These are phyloP conservation scores for Hirtodrosophila confusa DNA, from an alignment of 2,888 invertebrate genomes.

Conservation along the genomic window DNA sequence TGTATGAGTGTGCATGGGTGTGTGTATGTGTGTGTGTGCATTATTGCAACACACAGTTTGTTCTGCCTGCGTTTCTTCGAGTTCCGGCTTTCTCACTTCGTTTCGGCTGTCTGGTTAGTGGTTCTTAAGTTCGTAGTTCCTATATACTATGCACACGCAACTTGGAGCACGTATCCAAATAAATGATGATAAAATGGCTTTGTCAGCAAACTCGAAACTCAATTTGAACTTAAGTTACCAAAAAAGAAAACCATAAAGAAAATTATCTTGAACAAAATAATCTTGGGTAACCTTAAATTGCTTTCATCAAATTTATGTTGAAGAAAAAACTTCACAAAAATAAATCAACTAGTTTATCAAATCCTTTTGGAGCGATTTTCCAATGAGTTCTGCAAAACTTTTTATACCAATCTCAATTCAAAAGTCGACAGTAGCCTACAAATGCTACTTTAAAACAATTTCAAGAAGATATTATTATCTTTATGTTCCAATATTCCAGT, in stretches of 20 bases:
- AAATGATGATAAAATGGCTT: constrained; percentile 39
- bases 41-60: constrained; percentile 15
- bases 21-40: constrained; percentile 9
- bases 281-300: constrained; percentile 3
- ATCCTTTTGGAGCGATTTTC: no score
- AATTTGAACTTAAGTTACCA: constrained; percentile 53
- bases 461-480: no score
- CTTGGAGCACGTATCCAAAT: constrained; percentile 42
- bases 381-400: no score
- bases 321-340: no score
- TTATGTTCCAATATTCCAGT: no score
- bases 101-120: constrained; percentile 8
- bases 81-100: neutral
- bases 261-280: neutral
- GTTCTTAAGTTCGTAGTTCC: constrained; percentile 13
- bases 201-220: constrained; percentile 35
- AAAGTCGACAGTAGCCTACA: no score
- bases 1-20: neutral
- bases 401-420: no score
- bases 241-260: constrained; percentile 9
- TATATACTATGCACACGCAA: constrained; percentile 22
- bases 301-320: constrained; percentile 1
- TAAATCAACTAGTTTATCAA: no score
- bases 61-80: constrained; percentile 7
- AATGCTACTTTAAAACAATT: no score